Percentiles rank a stretch among this genome's conserved stretches.
Evolutionary conservation across 2,888 invertebrate species (phyloP).

Genomic region (Drosophila falleni): DNA sequence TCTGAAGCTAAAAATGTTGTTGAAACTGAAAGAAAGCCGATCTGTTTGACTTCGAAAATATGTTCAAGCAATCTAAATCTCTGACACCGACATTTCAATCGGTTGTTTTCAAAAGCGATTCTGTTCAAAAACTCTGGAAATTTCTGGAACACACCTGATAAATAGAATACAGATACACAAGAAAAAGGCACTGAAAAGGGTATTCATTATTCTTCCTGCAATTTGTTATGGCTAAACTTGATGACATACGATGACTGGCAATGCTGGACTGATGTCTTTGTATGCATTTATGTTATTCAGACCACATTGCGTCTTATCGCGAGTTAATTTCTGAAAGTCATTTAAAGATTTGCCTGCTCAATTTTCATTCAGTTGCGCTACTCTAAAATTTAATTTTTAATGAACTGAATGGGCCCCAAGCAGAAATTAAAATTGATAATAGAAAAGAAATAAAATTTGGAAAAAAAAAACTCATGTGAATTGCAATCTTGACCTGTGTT

Average conservation of each 20-base stretch:
- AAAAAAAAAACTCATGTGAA: too few relatives aligned
- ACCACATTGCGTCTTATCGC: slow-evolving; percentile 1
- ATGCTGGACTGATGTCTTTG: neutral
- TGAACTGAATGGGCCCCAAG: neutral
- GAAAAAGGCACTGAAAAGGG: neutral
- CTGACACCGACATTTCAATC: too few relatives aligned
- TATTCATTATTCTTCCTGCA: neutral
- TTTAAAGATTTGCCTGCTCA: slow-evolving; percentile 10
- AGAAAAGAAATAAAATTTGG: too few relatives aligned
- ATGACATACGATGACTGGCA: neutral
- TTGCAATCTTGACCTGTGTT: too few relatives aligned
- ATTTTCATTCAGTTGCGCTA: slow-evolving; percentile 1
- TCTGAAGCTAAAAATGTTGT: too few relatives aligned
- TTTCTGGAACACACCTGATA: too few relatives aligned
- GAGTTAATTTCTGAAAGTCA: neutral
- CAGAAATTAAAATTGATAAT: too few relatives aligned
- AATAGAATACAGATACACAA: neutral
- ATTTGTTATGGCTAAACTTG: neutral
- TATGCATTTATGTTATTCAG: neutral
- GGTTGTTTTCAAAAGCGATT: too few relatives aligned
- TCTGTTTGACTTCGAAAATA: too few relatives aligned
- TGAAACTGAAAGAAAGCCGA: too few relatives aligned
- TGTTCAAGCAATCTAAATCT: too few relatives aligned
- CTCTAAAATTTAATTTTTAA: neutral
- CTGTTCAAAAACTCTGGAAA: too few relatives aligned